Conservation (phyloP, 1,140 invertebrate species). For the Hormaphis cornu region DNA sequence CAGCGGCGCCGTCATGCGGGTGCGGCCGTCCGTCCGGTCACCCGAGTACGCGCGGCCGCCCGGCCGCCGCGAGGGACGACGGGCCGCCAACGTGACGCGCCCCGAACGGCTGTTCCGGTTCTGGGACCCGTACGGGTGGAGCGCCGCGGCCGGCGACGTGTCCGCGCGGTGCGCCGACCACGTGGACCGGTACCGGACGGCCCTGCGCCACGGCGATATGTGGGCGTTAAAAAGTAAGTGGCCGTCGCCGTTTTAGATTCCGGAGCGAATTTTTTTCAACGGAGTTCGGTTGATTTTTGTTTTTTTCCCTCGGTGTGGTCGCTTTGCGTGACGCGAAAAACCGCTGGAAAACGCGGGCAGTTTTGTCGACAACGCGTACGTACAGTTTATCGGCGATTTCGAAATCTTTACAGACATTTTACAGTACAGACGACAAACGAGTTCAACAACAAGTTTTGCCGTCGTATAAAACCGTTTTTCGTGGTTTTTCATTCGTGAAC, state of each 20-base stretch:
- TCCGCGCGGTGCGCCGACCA: constrained; percentile 48
- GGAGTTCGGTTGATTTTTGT: too few species aligned
- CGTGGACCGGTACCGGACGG: constrained; percentile 53
- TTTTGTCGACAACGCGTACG: too few species aligned
- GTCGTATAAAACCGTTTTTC: too few species aligned
- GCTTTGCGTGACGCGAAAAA: too few species aligned
- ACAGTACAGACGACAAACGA: too few species aligned
- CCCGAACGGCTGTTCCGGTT: constrained; percentile 14
- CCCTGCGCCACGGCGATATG: constrained; percentile 49
- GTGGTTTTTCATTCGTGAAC: too few species aligned
- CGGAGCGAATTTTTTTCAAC: too few species aligned
- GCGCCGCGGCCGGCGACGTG: constrained; percentile 33
- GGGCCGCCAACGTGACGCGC: neutral
- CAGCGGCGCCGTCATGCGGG: neutral
- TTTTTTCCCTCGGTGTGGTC: too few species aligned
- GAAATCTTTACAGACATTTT: too few species aligned
- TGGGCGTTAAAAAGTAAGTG: constrained; percentile 49
- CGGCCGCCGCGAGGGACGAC: neutral
- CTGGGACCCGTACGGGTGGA: constrained; percentile 20
- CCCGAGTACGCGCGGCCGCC: constrained; percentile 18
- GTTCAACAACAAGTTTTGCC: too few species aligned
- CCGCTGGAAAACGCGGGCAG: too few species aligned
- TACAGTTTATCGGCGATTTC: too few species aligned
- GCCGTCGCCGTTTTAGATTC: neutral
- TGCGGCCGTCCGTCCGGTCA: neutral